Evolutionary conservation across 1,140 invertebrate genomes (phyloP).

Genomic region (Cyphomyrmex costatus): DNA sequence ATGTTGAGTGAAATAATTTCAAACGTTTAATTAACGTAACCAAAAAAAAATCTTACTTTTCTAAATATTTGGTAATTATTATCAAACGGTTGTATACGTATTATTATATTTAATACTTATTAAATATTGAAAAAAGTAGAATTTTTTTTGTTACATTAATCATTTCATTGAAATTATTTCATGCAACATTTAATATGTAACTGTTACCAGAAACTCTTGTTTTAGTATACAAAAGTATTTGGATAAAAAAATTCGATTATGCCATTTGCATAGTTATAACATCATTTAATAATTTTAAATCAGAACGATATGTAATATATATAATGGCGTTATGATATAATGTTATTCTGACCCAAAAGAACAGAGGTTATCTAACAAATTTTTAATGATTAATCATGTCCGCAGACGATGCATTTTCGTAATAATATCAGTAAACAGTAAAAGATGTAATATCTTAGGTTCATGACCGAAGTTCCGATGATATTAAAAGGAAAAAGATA

Average conservation of each 20-base stretch:
- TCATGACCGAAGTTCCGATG: not conserved
- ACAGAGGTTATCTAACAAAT: constrained; percentile 12
- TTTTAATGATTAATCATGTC: not conserved
- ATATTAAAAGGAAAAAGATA: not conserved
- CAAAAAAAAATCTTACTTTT: no score
- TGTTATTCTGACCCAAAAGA: not conserved
- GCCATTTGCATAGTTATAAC: not conserved
- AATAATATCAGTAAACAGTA: not conserved
- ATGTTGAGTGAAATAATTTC: no score
- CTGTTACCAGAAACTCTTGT: no score
- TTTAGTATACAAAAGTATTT: not conserved
- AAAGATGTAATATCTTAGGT: constrained; percentile 2
- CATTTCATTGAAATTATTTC: no score
- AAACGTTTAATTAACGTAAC: no score
- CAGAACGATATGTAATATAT: not conserved
- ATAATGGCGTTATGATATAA: not conserved
- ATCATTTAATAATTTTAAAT: constrained; percentile 11
- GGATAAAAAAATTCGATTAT: not conserved
- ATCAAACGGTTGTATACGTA: no score
- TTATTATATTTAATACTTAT: no score
- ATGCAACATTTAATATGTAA: no score
- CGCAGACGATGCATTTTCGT: not conserved
- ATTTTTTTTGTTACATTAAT: no score
- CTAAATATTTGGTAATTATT: no score
- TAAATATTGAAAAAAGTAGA: no score